A percentile compares a stretch with the other conserved stretches of the same genome.
Evolutionary conservation across 2,888 invertebrate genomes (phyloP).

Genomic region (Agrotis exclamationis): DNA sequence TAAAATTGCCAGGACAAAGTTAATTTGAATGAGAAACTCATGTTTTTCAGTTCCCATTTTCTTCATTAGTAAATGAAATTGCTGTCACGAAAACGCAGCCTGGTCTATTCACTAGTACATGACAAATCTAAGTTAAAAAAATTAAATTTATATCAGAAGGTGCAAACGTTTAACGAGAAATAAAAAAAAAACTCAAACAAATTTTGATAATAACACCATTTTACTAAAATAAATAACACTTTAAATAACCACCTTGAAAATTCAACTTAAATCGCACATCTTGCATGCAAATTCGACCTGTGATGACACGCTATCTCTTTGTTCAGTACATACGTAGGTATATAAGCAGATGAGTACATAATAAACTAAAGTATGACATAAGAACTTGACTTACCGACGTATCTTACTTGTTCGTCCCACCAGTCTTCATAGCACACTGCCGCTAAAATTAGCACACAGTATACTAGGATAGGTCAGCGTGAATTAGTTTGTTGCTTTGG

Average conservation of each 20-base stretch:
- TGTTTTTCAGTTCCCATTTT: too few species aligned
- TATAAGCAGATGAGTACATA: not conserved
- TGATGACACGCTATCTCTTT: constrained; percentile 28
- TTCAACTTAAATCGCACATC: constrained; percentile 2
- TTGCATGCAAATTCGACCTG: constrained; percentile 1
- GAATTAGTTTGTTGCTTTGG: constrained; percentile 4
- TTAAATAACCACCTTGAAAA: not conserved
- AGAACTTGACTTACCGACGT: constrained; percentile 55
- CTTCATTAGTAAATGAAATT: too few species aligned
- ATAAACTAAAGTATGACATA: constrained; percentile 67
- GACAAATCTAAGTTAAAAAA: too few species aligned
- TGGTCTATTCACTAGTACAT: too few species aligned
- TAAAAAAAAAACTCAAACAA: too few species aligned
- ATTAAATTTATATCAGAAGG: too few species aligned
- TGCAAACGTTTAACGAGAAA: too few species aligned
- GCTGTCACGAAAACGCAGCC: too few species aligned
- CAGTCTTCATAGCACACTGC: constrained; percentile 53
- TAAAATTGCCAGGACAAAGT: too few species aligned
- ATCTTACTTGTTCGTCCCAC: constrained; percentile 51
- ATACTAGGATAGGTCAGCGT: constrained; percentile 15
- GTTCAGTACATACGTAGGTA: constrained; percentile 8
- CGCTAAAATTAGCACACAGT: constrained; percentile 45
- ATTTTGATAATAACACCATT: too few species aligned
- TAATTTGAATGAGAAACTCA: too few species aligned
- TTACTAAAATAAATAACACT: not conserved